phyloP scores from a whole-genome alignment of 2,113 vertebrate species.

The Struthio camelus region DNA sequence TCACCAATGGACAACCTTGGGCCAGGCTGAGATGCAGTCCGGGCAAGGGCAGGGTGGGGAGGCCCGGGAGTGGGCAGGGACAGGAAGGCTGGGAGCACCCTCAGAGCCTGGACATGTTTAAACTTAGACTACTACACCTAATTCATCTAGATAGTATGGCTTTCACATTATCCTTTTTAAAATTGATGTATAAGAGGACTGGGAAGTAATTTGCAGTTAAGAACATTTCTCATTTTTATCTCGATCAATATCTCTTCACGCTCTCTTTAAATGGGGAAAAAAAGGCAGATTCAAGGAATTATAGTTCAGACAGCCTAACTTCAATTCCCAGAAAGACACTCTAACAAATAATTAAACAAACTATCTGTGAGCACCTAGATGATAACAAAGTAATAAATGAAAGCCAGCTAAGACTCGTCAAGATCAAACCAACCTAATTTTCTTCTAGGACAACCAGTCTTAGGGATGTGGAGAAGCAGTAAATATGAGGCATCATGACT shows the following conservation, averaged over 20 bases:
- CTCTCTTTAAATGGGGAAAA: neutral
- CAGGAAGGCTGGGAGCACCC: neutral
- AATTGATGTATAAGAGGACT: neutral
- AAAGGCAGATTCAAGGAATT: neutral
- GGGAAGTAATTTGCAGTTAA: neutral
- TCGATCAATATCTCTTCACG: neutral
- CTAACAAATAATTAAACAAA: neutral
- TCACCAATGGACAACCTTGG: too few relatives aligned
- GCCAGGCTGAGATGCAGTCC: neutral
- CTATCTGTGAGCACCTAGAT: neutral
- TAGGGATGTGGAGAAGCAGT: neutral
- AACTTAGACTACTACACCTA: neutral
- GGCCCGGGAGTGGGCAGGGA: neutral
- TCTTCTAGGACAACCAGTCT: neutral
- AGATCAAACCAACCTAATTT: conserved; percentile 12
- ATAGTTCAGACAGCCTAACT: neutral
- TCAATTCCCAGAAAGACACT: neutral
- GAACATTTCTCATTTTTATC: neutral
- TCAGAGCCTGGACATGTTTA: neutral
- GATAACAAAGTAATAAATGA: conserved; percentile 12
- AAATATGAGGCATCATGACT: neutral
- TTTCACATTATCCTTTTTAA: neutral
- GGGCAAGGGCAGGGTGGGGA: accelerated
- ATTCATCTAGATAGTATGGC: neutral
- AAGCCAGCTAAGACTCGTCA: neutral